Evolutionary conservation across 2,888 invertebrate genomes (phyloP).

Genomic region (Teleogryllus oceanicus): DNA sequence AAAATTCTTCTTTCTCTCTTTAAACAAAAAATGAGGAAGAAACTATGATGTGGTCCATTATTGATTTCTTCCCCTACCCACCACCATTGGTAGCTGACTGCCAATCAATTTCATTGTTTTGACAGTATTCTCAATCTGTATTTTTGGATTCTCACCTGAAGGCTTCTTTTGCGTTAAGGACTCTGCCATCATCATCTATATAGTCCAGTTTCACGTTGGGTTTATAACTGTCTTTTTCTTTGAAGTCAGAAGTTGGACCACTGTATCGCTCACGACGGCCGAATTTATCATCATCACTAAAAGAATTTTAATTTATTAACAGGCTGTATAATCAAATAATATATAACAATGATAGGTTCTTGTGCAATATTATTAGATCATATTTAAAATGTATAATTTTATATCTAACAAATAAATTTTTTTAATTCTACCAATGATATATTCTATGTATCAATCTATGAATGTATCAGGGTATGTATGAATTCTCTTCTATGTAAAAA

Average conservation of each 20-base stretch:
- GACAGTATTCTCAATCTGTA: background rate
- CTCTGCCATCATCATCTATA: slow-evolving; percentile 92
- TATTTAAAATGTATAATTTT: too few relatives aligned
- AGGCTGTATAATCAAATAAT: background rate
- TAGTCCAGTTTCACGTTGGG: slow-evolving; percentile 95
- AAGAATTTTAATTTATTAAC: background rate
- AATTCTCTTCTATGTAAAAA: too few relatives aligned
- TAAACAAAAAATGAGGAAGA: background rate
- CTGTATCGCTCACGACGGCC: slow-evolving; percentile 68
- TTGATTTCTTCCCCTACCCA: too few relatives aligned
- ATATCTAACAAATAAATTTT: too few relatives aligned
- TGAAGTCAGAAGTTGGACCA: slow-evolving; percentile 87
- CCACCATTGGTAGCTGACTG: too few relatives aligned
- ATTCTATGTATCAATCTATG: too few relatives aligned
- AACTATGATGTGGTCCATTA: too few relatives aligned
- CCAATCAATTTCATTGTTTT: background rate
- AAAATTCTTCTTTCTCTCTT: too few relatives aligned
- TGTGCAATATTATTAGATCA: background rate
- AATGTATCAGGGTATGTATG: too few relatives aligned
- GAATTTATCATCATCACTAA: slow-evolving; percentile 74
- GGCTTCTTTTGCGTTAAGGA: slow-evolving; percentile 92
- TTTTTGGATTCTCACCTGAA: slow-evolving; percentile 54
- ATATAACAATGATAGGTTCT: background rate
- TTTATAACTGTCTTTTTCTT: slow-evolving; percentile 84
- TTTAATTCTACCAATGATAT: too few relatives aligned